A percentile compares a stretch with the other conserved stretches of the same genome.
Evolutionary conservation across 2,113 vertebrate species (phyloP).

Genomic region (Corythoichthys intestinalis): DNA sequence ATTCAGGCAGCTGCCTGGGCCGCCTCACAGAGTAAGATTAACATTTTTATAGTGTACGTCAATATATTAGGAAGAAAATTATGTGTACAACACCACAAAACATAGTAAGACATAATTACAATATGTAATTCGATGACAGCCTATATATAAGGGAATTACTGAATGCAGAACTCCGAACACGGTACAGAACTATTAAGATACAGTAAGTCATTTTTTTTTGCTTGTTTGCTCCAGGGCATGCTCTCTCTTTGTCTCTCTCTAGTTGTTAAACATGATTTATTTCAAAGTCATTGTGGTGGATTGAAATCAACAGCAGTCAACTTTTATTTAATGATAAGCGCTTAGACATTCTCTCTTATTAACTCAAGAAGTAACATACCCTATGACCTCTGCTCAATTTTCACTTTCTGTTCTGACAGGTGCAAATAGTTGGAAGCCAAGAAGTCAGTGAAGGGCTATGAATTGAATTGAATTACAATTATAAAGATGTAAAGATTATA

Average conservation of each 20-base stretch:
- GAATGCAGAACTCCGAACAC: neutral
- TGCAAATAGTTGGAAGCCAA: neutral
- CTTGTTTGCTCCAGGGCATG: neutral
- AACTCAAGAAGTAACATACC: neutral
- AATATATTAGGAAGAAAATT: neutral
- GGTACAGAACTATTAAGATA: neutral
- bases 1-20: slow-evolving; percentile 24
- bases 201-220: neutral
- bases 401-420: neutral
- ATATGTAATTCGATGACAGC: slow-evolving; percentile 5
- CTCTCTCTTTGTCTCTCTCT: neutral
- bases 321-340: neutral
- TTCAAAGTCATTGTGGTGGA: neutral
- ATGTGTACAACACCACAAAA: slow-evolving; percentile 16
- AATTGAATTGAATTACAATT: too few species aligned
- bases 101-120: neutral
- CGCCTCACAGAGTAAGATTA: neutral
- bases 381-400: neutral
- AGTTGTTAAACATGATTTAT: neutral
- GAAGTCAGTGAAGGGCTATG: neutral
- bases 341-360: neutral
- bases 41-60: neutral
- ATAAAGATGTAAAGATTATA: too few species aligned
- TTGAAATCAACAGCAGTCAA: slow-evolving; percentile 5
- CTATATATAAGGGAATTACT: neutral